Percentiles rank a stretch among this genome's conserved stretches.
Conservation (phyloP, 2,797 vertebrate genomes). For the Odontamblyopus lacepedii region DNA sequence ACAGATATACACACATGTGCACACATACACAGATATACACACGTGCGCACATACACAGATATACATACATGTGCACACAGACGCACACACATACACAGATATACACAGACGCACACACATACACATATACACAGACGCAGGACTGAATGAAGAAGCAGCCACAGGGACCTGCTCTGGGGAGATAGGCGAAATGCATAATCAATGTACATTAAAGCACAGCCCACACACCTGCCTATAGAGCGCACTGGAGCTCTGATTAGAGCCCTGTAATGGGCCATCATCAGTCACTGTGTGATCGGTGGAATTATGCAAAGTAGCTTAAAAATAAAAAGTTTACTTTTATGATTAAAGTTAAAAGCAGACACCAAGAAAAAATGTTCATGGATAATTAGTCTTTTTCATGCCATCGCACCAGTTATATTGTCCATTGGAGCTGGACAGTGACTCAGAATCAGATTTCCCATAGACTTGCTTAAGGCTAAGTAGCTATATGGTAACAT, state of each 20-base stretch:
- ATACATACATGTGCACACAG: not conserved
- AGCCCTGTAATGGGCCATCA: not conserved
- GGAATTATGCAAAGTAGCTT: not conserved
- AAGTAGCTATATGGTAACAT: too few relatives aligned
- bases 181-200: conserved; percentile 42
- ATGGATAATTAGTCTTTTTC: too few relatives aligned
- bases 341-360: not conserved
- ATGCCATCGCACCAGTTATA: too few relatives aligned
- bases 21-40: not conserved
- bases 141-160: conserved; percentile 3
- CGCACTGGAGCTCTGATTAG: conserved; percentile 12
- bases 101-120: not conserved
- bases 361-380: not conserved
- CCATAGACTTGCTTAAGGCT: too few relatives aligned
- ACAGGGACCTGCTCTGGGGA: conserved; percentile 10
- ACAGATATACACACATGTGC: not conserved
- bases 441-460: too few relatives aligned
- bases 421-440: too few relatives aligned
- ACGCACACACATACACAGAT: not conserved
- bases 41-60: not conserved
- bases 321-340: not conserved
- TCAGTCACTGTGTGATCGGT: not conserved
- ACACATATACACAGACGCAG: not conserved
- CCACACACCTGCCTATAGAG: conserved; percentile 21
- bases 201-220: conserved; percentile 38